Evolutionary conservation across 2,888 invertebrate species (phyloP).

Genomic region (Polia nebulosa): DNA sequence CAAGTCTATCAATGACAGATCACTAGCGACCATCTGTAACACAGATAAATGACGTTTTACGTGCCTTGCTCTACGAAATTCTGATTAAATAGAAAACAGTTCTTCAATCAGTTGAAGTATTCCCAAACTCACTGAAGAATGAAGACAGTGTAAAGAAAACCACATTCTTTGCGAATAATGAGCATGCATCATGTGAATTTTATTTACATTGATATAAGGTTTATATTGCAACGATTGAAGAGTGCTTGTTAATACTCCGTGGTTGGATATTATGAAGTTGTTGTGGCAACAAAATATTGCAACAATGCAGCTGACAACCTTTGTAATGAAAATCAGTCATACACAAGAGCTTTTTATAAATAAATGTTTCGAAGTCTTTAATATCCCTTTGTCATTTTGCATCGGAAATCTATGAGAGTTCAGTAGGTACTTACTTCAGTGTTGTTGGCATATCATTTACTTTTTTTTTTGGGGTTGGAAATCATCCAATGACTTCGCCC

Average conservation of each 20-base stretch:
- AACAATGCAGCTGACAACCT: background rate
- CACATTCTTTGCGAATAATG: background rate
- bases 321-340: background rate
- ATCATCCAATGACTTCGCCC: too few species aligned
- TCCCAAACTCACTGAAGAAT: background rate
- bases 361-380: too few species aligned
- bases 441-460: background rate
- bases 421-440: too few species aligned
- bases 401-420: background rate
- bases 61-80: too few species aligned
- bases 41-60: too few species aligned
- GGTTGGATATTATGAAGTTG: background rate
- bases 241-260: background rate
- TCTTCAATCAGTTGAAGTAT: background rate
- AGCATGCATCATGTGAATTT: background rate
- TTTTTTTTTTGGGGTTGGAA: too few species aligned
- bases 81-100: too few species aligned
- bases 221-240: slow-evolving; percentile 2
- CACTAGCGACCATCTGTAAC: too few species aligned
- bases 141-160: background rate
- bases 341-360: background rate
- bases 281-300: background rate
- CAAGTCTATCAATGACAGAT: too few species aligned
- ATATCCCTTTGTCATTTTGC: background rate
- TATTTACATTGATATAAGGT: background rate